Percentiles rank a stretch among this genome's conserved stretches.
Conservation (phyloP, 2,888 invertebrate species). For the Embidobia sp. region DNA sequence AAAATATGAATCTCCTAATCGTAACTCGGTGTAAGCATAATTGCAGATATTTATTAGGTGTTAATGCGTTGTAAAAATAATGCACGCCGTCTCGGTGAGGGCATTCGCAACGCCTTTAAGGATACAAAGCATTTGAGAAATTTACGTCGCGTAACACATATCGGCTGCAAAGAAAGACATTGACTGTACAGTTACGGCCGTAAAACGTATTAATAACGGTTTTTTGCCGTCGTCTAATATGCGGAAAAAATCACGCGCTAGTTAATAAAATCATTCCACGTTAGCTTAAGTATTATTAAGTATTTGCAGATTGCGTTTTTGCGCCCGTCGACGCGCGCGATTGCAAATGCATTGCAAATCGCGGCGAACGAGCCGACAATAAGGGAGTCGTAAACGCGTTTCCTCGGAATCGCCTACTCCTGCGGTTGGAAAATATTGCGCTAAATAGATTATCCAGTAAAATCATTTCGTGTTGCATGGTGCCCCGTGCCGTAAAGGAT, state of each 20-base stretch:
- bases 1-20: slow-evolving; percentile 31
- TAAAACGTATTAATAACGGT: slow-evolving; percentile 57
- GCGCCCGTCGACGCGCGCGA: background rate
- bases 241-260: slow-evolving; percentile 39
- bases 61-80: slow-evolving; percentile 64
- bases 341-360: slow-evolving; percentile 33
- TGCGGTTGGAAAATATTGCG: slow-evolving; percentile 29
- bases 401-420: slow-evolving; percentile 37
- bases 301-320: slow-evolving; percentile 35
- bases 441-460: slow-evolving; percentile 52
- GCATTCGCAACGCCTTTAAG: slow-evolving; percentile 49
- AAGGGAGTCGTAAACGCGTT: slow-evolving; percentile 43
- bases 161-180: slow-evolving; percentile 47
- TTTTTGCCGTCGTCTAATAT: slow-evolving; percentile 37
- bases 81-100: slow-evolving; percentile 28
- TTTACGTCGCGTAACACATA: slow-evolving; percentile 43
- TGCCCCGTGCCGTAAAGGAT: slow-evolving; percentile 37
- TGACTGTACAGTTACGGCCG: slow-evolving; percentile 54
- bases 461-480: slow-evolving; percentile 25
- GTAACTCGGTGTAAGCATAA: slow-evolving; percentile 39
- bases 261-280: slow-evolving; percentile 48
- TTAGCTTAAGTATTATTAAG: slow-evolving; percentile 27
- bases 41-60: slow-evolving; percentile 62
- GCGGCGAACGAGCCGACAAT: slow-evolving; percentile 27
- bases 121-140: slow-evolving; percentile 56